Evolutionary conservation across 2,888 invertebrate species (phyloP).

Genomic region (Tetrapedia diversipes): DNA sequence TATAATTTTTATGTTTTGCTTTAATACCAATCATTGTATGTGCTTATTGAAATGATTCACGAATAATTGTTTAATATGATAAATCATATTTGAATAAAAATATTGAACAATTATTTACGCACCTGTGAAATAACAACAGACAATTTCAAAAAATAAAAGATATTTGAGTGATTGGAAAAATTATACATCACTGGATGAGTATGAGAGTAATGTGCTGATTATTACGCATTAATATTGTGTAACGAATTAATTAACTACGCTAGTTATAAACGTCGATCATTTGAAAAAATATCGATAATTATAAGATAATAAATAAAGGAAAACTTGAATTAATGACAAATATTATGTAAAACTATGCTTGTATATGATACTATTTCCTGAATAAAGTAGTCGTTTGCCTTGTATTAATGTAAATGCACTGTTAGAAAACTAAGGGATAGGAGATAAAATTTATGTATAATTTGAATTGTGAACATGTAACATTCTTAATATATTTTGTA

Average conservation of each 20-base stretch:
- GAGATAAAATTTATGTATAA: slow-evolving; percentile 37
- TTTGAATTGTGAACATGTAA: slow-evolving; percentile 51
- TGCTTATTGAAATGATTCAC: slow-evolving; percentile 48
- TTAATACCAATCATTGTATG: slow-evolving; percentile 66
- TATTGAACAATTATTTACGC: slow-evolving; percentile 52
- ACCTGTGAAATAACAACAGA: slow-evolving; percentile 44
- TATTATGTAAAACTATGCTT: slow-evolving; percentile 76
- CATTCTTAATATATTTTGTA: slow-evolving; percentile 53
- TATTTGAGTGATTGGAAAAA: slow-evolving; percentile 60
- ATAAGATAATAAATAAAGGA: slow-evolving; percentile 69
- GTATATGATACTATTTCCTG: slow-evolving; percentile 79
- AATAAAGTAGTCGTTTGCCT: slow-evolving; percentile 80
- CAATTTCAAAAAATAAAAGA: slow-evolving; percentile 50
- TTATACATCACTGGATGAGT: slow-evolving; percentile 61
- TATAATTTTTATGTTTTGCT: slow-evolving; percentile 55
- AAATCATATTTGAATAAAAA: slow-evolving; percentile 35
- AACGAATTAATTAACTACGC: slow-evolving; percentile 66
- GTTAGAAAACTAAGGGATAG: slow-evolving; percentile 28
- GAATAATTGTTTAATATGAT: slow-evolving; percentile 59
- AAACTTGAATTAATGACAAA: slow-evolving; percentile 69
- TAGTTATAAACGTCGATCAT: slow-evolving; percentile 66
- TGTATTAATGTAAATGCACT: slow-evolving; percentile 74
- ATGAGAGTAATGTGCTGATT: slow-evolving; percentile 62
- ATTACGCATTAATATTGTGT: slow-evolving; percentile 65
- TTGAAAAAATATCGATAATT: slow-evolving; percentile 57